Conservation (phyloP, 2,113 vertebrate genomes). For the Ochotona curzoniae region DNA sequence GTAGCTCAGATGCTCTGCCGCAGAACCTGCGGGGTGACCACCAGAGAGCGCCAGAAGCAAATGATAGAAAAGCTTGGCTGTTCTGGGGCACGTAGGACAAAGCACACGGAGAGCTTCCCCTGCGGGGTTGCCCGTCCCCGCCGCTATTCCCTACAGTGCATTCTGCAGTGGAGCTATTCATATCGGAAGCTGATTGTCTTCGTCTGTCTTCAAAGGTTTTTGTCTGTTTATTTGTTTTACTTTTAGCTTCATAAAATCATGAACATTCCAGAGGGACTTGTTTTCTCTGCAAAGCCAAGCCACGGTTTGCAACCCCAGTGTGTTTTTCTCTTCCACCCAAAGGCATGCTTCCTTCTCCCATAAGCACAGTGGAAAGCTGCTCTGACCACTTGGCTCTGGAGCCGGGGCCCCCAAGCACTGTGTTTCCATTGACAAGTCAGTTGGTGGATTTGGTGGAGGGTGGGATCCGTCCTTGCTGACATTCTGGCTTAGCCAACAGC, state of each 20-base stretch:
- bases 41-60: conserved; percentile 73
- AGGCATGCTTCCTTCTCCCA: no score
- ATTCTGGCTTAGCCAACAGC: accelerated
- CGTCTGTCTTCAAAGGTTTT: background rate
- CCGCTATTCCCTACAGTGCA: background rate
- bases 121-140: background rate
- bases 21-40: background rate
- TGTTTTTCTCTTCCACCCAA: background rate
- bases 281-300: background rate
- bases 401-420: background rate
- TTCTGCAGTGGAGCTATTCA: no score
- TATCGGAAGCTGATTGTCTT: background rate
- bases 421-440: background rate
- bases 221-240: no score
- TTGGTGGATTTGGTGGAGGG: background rate
- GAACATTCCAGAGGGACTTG: background rate
- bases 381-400: accelerated
- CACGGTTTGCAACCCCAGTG: background rate
- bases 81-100: background rate
- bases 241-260: background rate
- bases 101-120: background rate
- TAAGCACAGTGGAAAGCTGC: accelerated
- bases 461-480: accelerated
- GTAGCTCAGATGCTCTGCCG: accelerated
- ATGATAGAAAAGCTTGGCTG: background rate